Percentiles rank a stretch among this genome's conserved stretches.
These are phyloP conservation scores for Festucalex cinctus DNA, from an alignment of 2,113 vertebrate species.

Conservation along the genomic window DNA sequence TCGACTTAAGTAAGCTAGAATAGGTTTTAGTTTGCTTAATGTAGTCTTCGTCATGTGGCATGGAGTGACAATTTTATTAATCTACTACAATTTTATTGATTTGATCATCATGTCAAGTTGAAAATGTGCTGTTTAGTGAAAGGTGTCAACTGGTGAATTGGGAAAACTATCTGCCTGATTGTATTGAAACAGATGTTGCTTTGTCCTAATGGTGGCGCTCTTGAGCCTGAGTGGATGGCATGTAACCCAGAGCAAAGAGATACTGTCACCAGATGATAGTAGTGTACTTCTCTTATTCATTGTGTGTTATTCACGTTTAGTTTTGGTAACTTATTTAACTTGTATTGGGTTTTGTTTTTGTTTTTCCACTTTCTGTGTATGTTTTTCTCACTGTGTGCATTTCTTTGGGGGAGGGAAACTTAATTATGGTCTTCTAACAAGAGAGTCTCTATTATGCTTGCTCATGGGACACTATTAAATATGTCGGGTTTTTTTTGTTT, in stretches of 20 bases:
- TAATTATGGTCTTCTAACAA: too few relatives aligned
- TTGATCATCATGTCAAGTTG: too few relatives aligned
- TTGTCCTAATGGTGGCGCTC: slow-evolving; percentile 25
- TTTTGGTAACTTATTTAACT: neutral
- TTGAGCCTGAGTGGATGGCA: slow-evolving; percentile 1
- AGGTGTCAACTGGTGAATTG: neutral
- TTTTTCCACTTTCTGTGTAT: neutral
- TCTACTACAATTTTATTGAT: too few relatives aligned
- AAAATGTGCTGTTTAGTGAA: too few relatives aligned
- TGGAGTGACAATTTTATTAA: too few relatives aligned
- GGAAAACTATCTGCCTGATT: neutral
- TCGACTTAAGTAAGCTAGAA: too few relatives aligned
- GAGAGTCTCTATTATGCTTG: neutral
- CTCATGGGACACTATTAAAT: neutral
- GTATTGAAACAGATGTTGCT: neutral
- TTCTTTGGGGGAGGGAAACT: neutral
- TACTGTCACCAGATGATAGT: too few relatives aligned
- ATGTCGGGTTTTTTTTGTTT: too few relatives aligned
- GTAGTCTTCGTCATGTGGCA: too few relatives aligned
- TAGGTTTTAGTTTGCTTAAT: too few relatives aligned
- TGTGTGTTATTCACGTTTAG: neutral
- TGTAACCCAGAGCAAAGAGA: neutral
- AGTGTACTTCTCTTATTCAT: too few relatives aligned
- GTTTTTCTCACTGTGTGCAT: neutral
- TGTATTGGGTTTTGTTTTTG: neutral